Evolutionary conservation across 2,113 vertebrate genomes (phyloP).

Genomic region (Natator depressus): DNA sequence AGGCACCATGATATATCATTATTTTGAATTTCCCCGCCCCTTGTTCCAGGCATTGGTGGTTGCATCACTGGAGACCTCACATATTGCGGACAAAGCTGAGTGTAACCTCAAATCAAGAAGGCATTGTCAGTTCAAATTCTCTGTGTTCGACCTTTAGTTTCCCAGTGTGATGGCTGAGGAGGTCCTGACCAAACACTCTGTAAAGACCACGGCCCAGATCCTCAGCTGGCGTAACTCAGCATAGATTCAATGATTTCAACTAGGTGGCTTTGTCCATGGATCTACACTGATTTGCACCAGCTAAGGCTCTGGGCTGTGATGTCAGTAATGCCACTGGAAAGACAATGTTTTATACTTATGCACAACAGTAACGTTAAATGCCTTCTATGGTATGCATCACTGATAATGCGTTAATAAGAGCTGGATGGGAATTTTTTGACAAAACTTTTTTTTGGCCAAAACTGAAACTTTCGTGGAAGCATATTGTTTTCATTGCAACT

Average conservation of each 20-base stretch:
- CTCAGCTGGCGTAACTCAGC: rapidly evolving
- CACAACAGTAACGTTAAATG: background rate
- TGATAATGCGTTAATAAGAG: background rate
- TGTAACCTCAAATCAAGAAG: background rate
- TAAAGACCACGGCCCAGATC: background rate
- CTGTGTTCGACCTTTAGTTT: background rate
- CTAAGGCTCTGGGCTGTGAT: background rate
- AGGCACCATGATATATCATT: background rate
- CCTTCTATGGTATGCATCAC: background rate
- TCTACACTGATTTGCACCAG: background rate
- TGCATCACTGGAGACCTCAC: background rate
- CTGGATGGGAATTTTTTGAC: background rate
- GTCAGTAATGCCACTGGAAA: background rate
- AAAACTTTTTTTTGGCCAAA: background rate
- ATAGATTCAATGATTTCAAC: background rate
- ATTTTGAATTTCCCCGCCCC: background rate
- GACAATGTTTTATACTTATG: background rate
- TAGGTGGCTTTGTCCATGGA: background rate
- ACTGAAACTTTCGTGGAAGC: background rate
- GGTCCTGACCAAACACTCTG: background rate
- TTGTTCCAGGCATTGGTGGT: background rate
- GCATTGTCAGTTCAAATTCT: background rate
- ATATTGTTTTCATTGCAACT: background rate
- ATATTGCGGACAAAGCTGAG: background rate
- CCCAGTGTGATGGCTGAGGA: background rate